Evolutionary conservation across 2,888 invertebrate species (phyloP), one percentile per base, ranked within the genome.

Genomic region (Allophyes oxyacanthae): DNA sequence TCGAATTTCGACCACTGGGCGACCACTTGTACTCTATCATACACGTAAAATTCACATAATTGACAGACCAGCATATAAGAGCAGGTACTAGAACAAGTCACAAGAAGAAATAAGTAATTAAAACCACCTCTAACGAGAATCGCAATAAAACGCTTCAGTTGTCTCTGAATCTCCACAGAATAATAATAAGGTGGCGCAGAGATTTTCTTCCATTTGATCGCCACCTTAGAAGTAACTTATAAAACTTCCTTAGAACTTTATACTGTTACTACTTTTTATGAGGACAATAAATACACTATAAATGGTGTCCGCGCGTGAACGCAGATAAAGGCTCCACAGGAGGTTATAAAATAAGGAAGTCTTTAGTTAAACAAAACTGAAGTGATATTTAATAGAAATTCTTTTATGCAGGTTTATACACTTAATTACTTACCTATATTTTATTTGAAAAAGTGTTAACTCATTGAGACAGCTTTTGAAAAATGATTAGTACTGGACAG

Each of bases 201-300:
- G 20, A 34, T 28, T 44, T 55, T 28, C 51, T 38, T 26, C 5
- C 11, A 63, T 44, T 64, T 52, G 15, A 46, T 34, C 42, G 50
- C 34, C 3, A 45, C 11, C 11, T 10, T 36, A 7, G 49, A 40
- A 28, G 40, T 34, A 36, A 62, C 33, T 67, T 41, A 48, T 62
- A 54, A 63, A 57, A 53, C 46, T 67, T 46, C 34, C 26, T 38
- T 13, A 42, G 37, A 38, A 46, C 43, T 54, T 51, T 58, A 40
- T 34, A 28, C 6, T 33, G 8, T 48, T 14, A 40, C 11, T 46
- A 33, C 10, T 40, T 52, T 58, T 64, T 49, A 52, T 64, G 51
- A 8, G 9, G 28, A 34, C 37, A 44, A 48, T 58, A 46, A 63
- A 58, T 41, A 48, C 20, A 30, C 33, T 14, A 28, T 64, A 61